A percentile compares a stretch with the other conserved stretches of the same genome.
These are phyloP conservation scores for Florisuga fusca DNA, from an alignment of 2,797 vertebrate genomes.

Conservation along the genomic window DNA sequence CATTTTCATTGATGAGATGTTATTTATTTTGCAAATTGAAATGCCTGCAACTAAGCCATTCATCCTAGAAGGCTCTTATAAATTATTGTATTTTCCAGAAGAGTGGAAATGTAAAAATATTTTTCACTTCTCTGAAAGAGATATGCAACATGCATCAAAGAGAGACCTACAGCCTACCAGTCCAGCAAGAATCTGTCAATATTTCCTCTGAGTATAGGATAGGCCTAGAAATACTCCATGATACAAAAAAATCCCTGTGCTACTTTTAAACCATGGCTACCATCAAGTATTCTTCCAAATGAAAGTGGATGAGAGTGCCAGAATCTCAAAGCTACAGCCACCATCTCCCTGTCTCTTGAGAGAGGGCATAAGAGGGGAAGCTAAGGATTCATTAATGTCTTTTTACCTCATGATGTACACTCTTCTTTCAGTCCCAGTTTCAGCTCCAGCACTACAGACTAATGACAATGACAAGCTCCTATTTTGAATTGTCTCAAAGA, in stretches of 20 bases:
- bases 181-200: not conserved
- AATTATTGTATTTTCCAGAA: conserved; percentile 12
- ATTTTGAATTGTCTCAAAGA: not conserved
- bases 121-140: not conserved
- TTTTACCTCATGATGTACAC: not conserved
- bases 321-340: not conserved
- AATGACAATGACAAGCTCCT: not conserved
- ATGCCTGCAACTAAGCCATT: conserved; percentile 32
- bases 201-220: not conserved
- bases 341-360: not conserved
- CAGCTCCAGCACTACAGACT: not conserved
- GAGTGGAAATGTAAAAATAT: not conserved
- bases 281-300: not conserved
- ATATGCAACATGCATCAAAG: not conserved
- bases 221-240: not conserved
- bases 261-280: not conserved
- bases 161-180: not conserved
- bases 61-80: conserved; percentile 25
- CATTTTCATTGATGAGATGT: conserved; percentile 7
- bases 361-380: fast-evolving
- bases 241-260: not conserved
- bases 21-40: conserved; percentile 57
- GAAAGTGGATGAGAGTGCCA: no score
- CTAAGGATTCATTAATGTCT: not conserved
- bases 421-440: not conserved